These are phyloP conservation scores for Acrobasis suavella DNA, from an alignment of 2,888 invertebrate genomes.

Conservation along the genomic window DNA sequence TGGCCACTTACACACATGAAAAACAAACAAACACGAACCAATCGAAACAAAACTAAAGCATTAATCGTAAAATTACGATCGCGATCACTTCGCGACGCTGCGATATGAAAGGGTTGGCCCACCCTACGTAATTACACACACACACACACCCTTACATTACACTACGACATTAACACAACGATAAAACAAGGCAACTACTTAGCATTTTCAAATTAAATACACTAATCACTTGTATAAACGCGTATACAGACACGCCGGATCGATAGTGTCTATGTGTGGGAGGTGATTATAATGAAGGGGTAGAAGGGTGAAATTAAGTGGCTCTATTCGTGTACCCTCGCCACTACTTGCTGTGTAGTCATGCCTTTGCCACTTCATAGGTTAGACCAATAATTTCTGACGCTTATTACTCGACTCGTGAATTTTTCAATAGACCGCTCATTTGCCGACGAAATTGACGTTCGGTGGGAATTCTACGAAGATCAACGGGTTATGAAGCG, in stretches of 20 bases:
- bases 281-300: slow-evolving; percentile 80
- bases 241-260: slow-evolving; percentile 65
- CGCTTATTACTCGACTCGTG: slow-evolving; percentile 36
- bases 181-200: slow-evolving; percentile 80
- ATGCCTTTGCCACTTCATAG: slow-evolving; percentile 74
- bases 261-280: slow-evolving; percentile 75
- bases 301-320: slow-evolving; percentile 81
- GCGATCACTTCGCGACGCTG: slow-evolving; percentile 64
- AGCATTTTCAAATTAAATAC: slow-evolving; percentile 83
- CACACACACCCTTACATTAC: slow-evolving; percentile 51
- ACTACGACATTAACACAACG: slow-evolving; percentile 65
- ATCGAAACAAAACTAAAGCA: slow-evolving; percentile 50
- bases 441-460: slow-evolving; percentile 18
- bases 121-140: slow-evolving; percentile 70
- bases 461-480: slow-evolving; percentile 1
- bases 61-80: slow-evolving; percentile 71
- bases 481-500: slow-evolving; percentile 8
- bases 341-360: slow-evolving; percentile 62
- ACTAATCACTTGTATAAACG: slow-evolving; percentile 81
- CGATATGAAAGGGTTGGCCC: slow-evolving; percentile 72
- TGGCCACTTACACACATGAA: too few relatives aligned
- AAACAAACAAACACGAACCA: slow-evolving; percentile 37
- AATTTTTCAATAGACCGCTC: slow-evolving; percentile 27
- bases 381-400: slow-evolving; percentile 64
- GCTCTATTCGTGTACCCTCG: slow-evolving; percentile 75